Evolutionary conservation across 2,113 vertebrate genomes (phyloP).

Genomic region (Circaetus cinerascens): DNA sequence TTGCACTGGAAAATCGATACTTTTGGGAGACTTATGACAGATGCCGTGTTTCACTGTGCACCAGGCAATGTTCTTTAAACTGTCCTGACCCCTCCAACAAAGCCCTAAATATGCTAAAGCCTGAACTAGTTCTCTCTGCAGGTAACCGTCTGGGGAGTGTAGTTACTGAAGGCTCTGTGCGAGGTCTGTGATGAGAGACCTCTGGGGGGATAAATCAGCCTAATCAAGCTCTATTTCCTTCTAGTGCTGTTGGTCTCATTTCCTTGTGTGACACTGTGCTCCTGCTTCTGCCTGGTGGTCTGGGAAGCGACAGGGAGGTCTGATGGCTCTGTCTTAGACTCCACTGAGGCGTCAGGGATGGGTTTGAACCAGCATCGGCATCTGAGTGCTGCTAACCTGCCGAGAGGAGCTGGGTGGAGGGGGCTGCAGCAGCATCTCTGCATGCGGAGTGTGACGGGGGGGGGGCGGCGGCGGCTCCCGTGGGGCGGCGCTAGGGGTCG

Average conservation of each 20-base stretch:
- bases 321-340: background rate
- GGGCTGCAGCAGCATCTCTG: accelerated
- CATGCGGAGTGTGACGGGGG: accelerated
- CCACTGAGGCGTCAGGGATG: no score
- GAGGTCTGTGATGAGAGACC: background rate
- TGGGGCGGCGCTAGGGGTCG: background rate
- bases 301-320: background rate
- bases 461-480: background rate
- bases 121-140: background rate
- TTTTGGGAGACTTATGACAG: background rate
- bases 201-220: no score
- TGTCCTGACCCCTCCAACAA: background rate
- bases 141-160: background rate
- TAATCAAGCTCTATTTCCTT: background rate
- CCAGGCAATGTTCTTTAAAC: background rate
- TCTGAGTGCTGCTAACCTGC: background rate
- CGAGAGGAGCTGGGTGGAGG: background rate
- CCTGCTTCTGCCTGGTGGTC: background rate
- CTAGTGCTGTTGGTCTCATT: accelerated
- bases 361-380: background rate
- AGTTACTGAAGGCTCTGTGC: accelerated
- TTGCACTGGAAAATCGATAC: background rate
- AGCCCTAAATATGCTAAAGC: background rate
- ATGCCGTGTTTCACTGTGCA: background rate
- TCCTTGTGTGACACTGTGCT: accelerated